Evolutionary conservation across 2,888 invertebrate species (phyloP).

Genomic region (Pantelozetes paolii): DNA sequence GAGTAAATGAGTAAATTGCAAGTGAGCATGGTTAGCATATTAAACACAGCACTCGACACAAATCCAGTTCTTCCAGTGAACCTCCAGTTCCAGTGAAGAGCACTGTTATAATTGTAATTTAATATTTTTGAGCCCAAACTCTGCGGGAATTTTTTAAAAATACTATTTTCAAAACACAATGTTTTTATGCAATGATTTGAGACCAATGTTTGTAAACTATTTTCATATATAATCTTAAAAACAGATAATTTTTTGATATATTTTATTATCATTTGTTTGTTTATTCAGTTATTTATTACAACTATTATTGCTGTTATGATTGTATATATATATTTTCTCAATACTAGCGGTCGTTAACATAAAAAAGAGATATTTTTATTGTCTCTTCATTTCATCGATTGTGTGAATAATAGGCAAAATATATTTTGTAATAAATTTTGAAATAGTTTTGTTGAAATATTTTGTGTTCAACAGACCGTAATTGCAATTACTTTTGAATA

Average conservation of each 20-base stretch:
- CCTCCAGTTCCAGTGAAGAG: too few relatives aligned
- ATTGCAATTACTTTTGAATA: background rate
- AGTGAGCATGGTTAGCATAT: too few relatives aligned
- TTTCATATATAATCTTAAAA: too few relatives aligned
- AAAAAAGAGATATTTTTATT: background rate
- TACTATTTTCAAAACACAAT: too few relatives aligned
- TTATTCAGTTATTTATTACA: too few relatives aligned
- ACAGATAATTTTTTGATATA: too few relatives aligned
- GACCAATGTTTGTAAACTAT: too few relatives aligned
- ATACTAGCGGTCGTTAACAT: background rate
- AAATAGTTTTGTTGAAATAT: background rate
- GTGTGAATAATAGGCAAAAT: background rate
- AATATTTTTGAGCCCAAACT: background rate
- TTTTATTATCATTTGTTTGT: too few relatives aligned
- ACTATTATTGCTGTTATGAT: too few relatives aligned
- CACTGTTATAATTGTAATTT: background rate
- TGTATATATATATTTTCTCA: background rate
- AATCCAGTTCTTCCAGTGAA: background rate
- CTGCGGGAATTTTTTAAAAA: conserved; percentile 6
- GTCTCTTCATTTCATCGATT: background rate
- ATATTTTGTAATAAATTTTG: too few relatives aligned
- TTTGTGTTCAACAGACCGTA: conserved; percentile 1
- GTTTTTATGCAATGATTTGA: too few relatives aligned
- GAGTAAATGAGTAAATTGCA: conserved; percentile 28
- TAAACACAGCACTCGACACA: background rate